Evolutionary conservation across 92 coral and sea anemone species (phyloP).

Genomic region (Paramuricea clavata): DNA sequence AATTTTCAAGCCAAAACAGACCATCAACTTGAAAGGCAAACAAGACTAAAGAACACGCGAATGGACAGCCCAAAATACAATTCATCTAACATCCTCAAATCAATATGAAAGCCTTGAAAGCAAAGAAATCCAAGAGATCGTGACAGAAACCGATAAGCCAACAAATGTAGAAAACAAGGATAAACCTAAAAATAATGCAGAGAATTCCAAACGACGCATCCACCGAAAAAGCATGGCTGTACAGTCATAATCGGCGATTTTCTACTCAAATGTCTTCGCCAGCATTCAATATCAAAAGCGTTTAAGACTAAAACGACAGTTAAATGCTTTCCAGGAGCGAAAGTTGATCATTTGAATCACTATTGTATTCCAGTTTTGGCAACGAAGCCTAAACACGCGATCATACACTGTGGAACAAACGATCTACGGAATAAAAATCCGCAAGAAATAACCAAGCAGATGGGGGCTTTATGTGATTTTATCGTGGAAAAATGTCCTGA

Average conservation of each 20-base stretch:
- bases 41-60: background rate
- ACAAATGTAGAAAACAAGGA: background rate
- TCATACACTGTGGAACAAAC: constrained; percentile 23
- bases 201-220: no score
- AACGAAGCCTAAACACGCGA: background rate
- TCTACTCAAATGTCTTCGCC: background rate
- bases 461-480: background rate
- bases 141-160: background rate
- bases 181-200: background rate
- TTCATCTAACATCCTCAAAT: background rate
- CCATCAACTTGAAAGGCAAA: background rate
- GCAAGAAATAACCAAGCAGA: background rate
- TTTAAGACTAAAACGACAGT: background rate
- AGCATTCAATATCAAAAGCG: constrained; percentile 4
- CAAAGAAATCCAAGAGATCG: background rate
- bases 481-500: background rate
- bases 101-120: background rate
- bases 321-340: constrained; percentile 16
- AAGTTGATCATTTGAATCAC: background rate
- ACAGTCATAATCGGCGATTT: constrained; percentile 8
- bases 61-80: background rate
- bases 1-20: background rate
- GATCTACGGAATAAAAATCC: background rate
- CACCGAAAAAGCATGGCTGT: constrained; percentile 1
- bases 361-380: background rate